These are phyloP conservation scores for Cherax quadricarinatus DNA, from an alignment of 1,140 invertebrate species.

Conservation along the genomic window DNA sequence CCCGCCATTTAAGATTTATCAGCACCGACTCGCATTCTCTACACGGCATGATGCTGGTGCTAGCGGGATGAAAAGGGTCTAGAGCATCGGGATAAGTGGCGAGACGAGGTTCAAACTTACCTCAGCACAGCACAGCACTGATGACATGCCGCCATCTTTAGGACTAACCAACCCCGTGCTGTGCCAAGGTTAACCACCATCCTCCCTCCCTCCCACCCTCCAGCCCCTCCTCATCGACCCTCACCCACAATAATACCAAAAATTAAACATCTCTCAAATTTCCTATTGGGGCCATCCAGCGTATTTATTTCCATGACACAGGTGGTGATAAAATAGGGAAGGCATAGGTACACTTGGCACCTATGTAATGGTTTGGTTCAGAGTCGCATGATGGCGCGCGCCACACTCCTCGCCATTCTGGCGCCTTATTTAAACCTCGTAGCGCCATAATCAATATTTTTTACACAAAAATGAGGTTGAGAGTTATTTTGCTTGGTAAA, in stretches of 20 bases:
- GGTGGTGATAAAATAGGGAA: too few relatives aligned
- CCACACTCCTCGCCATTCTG: not conserved
- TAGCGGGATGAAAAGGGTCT: too few relatives aligned
- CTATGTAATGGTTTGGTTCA: conserved; percentile 6
- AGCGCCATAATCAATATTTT: too few relatives aligned
- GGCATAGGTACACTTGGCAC: not conserved
- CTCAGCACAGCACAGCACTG: conserved; percentile 95
- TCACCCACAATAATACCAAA: not conserved
- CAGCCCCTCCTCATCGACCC: not conserved
- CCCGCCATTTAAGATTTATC: not conserved
- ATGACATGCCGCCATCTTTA: conserved; percentile 95
- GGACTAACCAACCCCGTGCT: conserved; percentile 41
- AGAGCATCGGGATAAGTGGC: too few relatives aligned
- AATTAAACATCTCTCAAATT: not conserved
- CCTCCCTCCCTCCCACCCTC: not conserved
- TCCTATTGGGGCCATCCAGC: not conserved
- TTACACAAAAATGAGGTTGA: too few relatives aligned
- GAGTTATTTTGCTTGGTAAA: too few relatives aligned
- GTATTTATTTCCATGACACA: too few relatives aligned
- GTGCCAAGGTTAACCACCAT: not conserved
- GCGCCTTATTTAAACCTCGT: too few relatives aligned
- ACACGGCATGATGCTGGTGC: too few relatives aligned
- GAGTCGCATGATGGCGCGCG: not conserved
- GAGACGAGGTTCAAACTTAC: conserved; percentile 79
- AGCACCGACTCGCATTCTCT: too few relatives aligned